Conservation (phyloP, 2,888 invertebrate species). For the Labia minor region DNA sequence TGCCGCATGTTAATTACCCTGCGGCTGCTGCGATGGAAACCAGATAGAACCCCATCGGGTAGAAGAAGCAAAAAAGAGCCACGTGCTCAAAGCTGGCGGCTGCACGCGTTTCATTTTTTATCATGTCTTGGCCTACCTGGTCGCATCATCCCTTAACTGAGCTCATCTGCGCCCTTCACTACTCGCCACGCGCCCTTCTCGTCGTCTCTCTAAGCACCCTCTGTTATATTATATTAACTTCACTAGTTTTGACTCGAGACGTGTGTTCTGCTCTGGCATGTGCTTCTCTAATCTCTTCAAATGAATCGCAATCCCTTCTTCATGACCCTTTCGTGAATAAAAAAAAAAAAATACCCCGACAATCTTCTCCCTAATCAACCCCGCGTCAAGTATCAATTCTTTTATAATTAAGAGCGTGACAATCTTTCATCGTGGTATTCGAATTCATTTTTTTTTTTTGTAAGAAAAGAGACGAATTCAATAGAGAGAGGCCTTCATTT, state of each 20-base stretch:
- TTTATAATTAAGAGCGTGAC: not conserved
- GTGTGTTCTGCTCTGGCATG: not conserved
- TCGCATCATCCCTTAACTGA: not conserved
- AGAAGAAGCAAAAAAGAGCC: not conserved
- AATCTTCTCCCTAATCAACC: not conserved
- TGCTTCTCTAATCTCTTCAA: not conserved
- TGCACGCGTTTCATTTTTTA: not conserved
- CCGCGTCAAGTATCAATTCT: not conserved
- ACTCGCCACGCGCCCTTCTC: not conserved
- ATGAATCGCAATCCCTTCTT: not conserved
- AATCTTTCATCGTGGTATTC: not conserved
- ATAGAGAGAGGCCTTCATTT: too few species aligned
- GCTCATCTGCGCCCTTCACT: not conserved
- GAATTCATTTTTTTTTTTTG: not conserved
- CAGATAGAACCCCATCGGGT: too few species aligned
- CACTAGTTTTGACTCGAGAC: not conserved
- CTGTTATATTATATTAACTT: not conserved
- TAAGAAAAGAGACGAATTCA: not conserved
- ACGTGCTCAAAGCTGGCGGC: not conserved
- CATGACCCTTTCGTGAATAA: not conserved
- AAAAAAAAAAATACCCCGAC: too few species aligned
- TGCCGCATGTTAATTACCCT: constrained; percentile 4
- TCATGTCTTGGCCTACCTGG: not conserved
- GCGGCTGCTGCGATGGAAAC: not conserved
- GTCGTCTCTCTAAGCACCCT: too few species aligned